Base-by-base conservation (phyloP, 1,140 invertebrate genomes). In the Harlomillsia oculata region DNA sequence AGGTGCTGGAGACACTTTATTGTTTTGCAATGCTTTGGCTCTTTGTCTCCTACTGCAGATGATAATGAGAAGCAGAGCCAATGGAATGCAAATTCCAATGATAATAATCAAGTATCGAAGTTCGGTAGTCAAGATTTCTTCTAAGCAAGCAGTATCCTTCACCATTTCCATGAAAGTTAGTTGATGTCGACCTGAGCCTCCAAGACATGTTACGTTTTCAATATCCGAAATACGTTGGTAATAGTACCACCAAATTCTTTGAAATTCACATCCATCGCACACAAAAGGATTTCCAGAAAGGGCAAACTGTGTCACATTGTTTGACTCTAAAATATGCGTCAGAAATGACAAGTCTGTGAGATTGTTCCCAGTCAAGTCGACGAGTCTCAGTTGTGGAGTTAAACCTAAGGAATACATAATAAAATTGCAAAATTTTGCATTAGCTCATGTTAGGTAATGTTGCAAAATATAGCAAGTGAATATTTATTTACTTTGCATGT, bases 191-290 rank as follows among this genome's bases (percentile, higher is more conserved):
- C 41, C 55, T 1, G 20, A n/a, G 1, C 48, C 50, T 16, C 26
- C 28, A 11, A 57, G 28, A 41, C 59, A 62, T 4, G 59, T 53
- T 3, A 62, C 54, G 37, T 56, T 56, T 21, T 44, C 16, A 13
- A 53, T 57, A 14, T 62, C 59, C 2, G 36, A 26, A 16, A 62
- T 56, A 28, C 49, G 41, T 13, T 62, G 41, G 25, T 52, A 53
- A 18, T 57, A 39, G 13, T 30, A 36, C 50, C 55, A 50, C 43
- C 58, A 50, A 3, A 57, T 39, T 48, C 53, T 40, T 11, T 62
- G 59, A 20, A 64, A 64, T 30, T 55, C 28, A 23, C 63, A 64
- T 8, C 56, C 63, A 20, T 57, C 49, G 30, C 63, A 64, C 14
- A 28, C 3, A 37, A 64, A 64, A 9, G 30, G 46, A 43, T 64